These are phyloP conservation scores for Ophioninae sp. DNA, from an alignment of 2,888 invertebrate genomes.

Conservation along the genomic window DNA sequence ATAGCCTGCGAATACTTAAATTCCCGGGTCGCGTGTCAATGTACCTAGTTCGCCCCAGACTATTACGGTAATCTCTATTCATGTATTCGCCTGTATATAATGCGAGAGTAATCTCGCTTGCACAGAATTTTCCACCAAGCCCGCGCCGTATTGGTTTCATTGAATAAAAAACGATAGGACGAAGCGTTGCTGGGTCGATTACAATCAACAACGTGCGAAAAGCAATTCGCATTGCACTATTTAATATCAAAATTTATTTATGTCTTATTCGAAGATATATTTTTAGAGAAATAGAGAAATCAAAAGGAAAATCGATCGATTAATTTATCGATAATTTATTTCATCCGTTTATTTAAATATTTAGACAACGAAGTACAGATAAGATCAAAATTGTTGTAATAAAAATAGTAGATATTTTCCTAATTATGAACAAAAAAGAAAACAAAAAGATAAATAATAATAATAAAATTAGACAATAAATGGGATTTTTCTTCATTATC, in stretches of 20 bases:
- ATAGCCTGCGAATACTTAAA: slow-evolving; percentile 57
- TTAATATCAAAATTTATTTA: not conserved
- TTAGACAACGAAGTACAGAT: too few relatives aligned
- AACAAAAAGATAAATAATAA: too few relatives aligned
- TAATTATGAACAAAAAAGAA: too few relatives aligned
- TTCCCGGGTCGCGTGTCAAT: slow-evolving; percentile 68
- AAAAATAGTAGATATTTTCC: too few relatives aligned
- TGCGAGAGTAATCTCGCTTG: not conserved
- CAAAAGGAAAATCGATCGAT: too few relatives aligned
- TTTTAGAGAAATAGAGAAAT: too few relatives aligned
- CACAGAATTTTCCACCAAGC: not conserved
- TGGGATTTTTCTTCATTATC: too few relatives aligned
- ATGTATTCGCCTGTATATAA: slow-evolving; percentile 24
- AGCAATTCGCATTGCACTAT: not conserved
- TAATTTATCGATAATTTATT: too few relatives aligned
- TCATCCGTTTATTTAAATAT: too few relatives aligned
- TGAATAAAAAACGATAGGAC: not conserved
- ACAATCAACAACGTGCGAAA: not conserved
- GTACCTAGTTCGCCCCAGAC: slow-evolving; percentile 64
- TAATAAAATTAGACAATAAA: too few relatives aligned
- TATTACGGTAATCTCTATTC: slow-evolving; percentile 49
- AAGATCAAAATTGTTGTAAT: too few relatives aligned
- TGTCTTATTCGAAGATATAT: not conserved
- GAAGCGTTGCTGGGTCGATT: not conserved
- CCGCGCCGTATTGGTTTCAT: not conserved